Percentiles rank a stretch among this genome's conserved stretches.
phyloP scores from a whole-genome alignment of 2,888 invertebrate species.

The Megalurothrips usitatus region DNA sequence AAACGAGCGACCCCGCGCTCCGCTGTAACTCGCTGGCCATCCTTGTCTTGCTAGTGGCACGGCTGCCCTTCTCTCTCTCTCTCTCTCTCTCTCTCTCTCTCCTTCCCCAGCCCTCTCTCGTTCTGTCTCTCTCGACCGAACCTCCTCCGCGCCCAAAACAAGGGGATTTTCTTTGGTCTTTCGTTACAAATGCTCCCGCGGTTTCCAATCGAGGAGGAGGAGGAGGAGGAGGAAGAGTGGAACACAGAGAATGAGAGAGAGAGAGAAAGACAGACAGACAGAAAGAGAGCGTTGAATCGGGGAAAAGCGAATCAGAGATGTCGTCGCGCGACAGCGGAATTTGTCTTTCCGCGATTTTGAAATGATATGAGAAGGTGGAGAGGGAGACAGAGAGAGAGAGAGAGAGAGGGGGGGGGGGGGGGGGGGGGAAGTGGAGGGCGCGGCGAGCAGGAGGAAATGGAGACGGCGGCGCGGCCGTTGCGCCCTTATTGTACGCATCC shows the following conservation, averaged over 20 bases:
- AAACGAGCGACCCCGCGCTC: background rate
- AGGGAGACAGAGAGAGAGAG: no score
- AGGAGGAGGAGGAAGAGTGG: slow-evolving; percentile 35
- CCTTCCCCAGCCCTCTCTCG: no score
- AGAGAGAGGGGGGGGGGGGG: background rate
- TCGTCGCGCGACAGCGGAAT: no score
- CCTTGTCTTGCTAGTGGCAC: background rate
- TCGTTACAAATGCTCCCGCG: no score
- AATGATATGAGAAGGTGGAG: no score
- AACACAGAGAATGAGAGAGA: background rate
- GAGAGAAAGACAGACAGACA: slow-evolving; percentile 8
- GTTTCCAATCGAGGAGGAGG: slow-evolving; percentile 38
- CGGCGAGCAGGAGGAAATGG: background rate
- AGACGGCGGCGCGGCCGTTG: background rate
- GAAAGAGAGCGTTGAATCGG: no score
- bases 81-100: slow-evolving; percentile 32
- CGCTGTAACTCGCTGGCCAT: background rate
- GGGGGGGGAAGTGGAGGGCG: background rate
- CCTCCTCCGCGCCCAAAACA: slow-evolving; percentile 2
- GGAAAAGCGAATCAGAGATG: no score
- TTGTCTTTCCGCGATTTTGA: no score
- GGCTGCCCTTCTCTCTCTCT: no score
- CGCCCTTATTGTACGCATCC: no score
- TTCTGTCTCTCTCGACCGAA: slow-evolving; percentile 17
- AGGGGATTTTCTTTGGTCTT: slow-evolving; percentile 34